Conservation (phyloP, 2,888 invertebrate genomes). For the Amorpha juglandis region DNA sequence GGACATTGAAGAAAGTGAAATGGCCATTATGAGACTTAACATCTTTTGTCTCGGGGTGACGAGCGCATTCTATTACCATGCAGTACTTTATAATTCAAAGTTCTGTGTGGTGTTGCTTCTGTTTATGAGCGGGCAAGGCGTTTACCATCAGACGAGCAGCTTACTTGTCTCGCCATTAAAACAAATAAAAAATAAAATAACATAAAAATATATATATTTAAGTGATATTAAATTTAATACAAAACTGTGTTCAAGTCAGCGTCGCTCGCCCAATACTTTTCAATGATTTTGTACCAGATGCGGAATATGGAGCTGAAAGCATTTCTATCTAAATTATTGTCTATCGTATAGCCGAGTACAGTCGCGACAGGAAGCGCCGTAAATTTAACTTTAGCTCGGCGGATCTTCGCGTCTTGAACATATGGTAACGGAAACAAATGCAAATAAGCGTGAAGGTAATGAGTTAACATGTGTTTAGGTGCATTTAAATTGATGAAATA, state of each 20-base stretch:
- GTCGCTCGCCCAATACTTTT: slow-evolving; percentile 7
- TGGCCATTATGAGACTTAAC: too few species aligned
- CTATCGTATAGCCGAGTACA: slow-evolving; percentile 14
- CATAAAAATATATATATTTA: background rate
- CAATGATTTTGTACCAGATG: slow-evolving; percentile 19
- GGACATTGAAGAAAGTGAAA: too few species aligned
- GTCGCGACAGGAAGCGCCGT: background rate
- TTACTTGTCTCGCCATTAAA: too few species aligned
- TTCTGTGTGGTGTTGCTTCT: too few species aligned
- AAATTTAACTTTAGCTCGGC: slow-evolving; percentile 2
- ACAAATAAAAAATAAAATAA: too few species aligned
- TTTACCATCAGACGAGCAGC: too few species aligned
- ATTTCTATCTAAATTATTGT: slow-evolving; percentile 27
- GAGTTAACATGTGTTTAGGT: background rate
- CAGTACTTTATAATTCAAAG: too few species aligned
- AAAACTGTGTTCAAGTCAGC: slow-evolving; percentile 7
- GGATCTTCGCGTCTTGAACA: background rate
- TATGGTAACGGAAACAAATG: background rate
- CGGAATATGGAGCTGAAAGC: slow-evolving; percentile 13
- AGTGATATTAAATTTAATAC: background rate
- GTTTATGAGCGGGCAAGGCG: too few species aligned
- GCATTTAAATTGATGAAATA: background rate
- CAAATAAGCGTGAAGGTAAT: slow-evolving; percentile 2
- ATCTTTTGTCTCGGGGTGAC: too few species aligned
- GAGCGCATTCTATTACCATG: too few species aligned